Conservation (phyloP, 2,113 vertebrate species). For the Oreochromis niloticus region DNA sequence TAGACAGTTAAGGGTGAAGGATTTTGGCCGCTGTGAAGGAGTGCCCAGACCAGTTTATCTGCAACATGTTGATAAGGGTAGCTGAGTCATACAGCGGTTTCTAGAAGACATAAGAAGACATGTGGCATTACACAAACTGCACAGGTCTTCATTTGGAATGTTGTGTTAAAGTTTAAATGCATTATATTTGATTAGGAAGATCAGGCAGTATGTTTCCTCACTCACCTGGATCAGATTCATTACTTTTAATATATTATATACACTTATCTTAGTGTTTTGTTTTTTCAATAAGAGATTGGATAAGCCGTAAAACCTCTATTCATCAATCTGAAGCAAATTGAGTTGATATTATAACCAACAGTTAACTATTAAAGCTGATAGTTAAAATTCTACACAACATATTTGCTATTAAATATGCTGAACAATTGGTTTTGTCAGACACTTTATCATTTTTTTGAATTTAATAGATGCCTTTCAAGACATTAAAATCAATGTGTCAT, state of each 20-base stretch:
- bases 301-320: not conserved
- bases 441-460: not conserved
- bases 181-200: not conserved
- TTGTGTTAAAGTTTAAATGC: not conserved
- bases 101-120: not conserved
- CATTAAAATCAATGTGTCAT: not conserved
- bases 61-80: conserved; percentile 40
- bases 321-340: not conserved
- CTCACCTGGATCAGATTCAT: not conserved
- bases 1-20: not conserved
- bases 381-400: not conserved
- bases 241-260: not conserved
- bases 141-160: not conserved
- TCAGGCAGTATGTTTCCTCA: not conserved
- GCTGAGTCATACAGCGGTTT: not conserved
- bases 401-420: not conserved
- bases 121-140: not conserved
- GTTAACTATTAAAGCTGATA: not conserved
- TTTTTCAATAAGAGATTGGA: not conserved
- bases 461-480: not conserved
- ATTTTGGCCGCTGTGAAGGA: not conserved
- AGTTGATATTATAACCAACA: not conserved
- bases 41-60: conserved; percentile 24
- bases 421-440: not conserved
- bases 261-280: not conserved